Conservation (phyloP, 2,888 invertebrate species). For the Eutolmus rufibarbis region DNA sequence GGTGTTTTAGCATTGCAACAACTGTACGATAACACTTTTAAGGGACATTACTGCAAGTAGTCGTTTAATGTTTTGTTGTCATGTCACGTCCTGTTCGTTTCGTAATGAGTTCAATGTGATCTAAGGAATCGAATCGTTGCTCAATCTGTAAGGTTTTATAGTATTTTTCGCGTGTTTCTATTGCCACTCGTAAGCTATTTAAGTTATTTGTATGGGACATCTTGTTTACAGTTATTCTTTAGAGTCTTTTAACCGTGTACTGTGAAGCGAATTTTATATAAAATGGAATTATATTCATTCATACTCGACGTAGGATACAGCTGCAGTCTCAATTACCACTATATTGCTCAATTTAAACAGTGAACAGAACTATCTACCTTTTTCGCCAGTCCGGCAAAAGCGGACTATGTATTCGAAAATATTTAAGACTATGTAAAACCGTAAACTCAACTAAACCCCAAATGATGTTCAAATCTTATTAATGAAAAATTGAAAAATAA, state of each 20-base stretch:
- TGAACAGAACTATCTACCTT: conserved; percentile 26
- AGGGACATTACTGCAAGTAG: not conserved
- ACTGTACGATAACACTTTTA: not conserved
- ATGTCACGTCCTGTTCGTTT: not conserved
- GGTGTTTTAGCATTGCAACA: not conserved
- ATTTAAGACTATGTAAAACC: conserved; percentile 30
- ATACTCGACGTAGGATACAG: conserved; percentile 21
- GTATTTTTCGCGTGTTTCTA: not conserved
- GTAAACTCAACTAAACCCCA: conserved; percentile 40
- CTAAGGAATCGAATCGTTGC: conserved; percentile 9
- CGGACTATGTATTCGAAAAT: conserved; percentile 26
- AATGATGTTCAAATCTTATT: conserved; percentile 41
- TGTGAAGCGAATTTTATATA: conserved; percentile 13
- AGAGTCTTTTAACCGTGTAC: conserved; percentile 20
- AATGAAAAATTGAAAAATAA: conserved; percentile 35
- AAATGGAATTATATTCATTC: conserved; percentile 28
- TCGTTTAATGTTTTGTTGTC: not conserved
- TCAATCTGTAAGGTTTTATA: conserved; percentile 7
- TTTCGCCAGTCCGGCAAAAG: conserved; percentile 1
- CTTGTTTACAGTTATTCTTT: conserved; percentile 3
- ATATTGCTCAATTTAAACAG: conserved; percentile 36
- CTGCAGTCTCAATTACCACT: conserved; percentile 35
- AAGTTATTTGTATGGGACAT: conserved; percentile 6
- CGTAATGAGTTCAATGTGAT: conserved; percentile 18
- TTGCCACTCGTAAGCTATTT: conserved; percentile 9